Conservation (phyloP, 2,113 vertebrate genomes). For the Oenanthe melanoleuca region DNA sequence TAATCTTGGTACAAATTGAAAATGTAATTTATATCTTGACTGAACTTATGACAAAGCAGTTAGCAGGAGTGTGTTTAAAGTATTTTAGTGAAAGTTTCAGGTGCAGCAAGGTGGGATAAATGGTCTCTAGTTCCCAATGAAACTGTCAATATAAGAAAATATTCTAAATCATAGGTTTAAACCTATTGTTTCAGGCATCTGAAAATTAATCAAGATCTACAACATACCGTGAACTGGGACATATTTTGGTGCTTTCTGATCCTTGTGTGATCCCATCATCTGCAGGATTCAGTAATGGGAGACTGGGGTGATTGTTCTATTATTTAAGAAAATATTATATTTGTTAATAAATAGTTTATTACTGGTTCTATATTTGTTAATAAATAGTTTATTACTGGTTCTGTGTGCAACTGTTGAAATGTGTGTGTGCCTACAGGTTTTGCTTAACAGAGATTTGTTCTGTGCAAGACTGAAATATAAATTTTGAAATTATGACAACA, state of each 20-base stretch:
- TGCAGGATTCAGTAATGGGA: not conserved
- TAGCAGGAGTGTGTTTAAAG: not conserved
- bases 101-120: not conserved
- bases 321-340: rapidly evolving
- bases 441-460: not conserved
- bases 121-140: not conserved
- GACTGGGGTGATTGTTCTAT: not conserved
- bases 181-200: not conserved
- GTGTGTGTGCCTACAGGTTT: not conserved
- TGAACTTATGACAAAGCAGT: not conserved
- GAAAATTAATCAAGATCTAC: not conserved
- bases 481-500: not conserved
- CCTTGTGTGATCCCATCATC: not conserved
- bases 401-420: not conserved
- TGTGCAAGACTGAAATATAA: not conserved
- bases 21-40: not conserved
- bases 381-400: not conserved
- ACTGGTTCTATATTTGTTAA: not conserved
- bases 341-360: not conserved
- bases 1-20: not conserved
- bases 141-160: not conserved
- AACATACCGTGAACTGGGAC: rapidly evolving
- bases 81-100: not conserved
- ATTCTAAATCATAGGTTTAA: not conserved
- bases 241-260: not conserved